Conservation (phyloP, 2,113 vertebrate genomes). For the Martes martes region DNA sequence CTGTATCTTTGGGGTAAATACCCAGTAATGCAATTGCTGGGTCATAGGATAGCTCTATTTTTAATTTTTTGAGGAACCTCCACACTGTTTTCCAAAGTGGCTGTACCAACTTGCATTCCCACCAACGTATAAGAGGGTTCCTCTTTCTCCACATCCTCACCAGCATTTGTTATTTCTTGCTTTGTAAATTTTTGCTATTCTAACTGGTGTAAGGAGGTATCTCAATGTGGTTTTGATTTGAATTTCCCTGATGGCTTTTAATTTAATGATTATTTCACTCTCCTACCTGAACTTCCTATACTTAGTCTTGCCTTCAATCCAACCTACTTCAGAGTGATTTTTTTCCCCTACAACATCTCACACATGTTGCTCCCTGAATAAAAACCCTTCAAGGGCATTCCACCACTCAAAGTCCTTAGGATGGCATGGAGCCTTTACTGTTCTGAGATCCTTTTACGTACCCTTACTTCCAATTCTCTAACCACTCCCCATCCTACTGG, state of each 20-base stretch:
- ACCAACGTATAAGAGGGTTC: no score
- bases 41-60: no score
- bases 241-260: background rate
- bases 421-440: background rate
- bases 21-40: no score
- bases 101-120: no score
- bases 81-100: no score
- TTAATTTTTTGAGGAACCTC: no score
- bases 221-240: no score
- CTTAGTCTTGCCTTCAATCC: background rate
- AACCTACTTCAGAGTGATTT: background rate
- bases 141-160: no score
- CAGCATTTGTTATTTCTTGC: no score
- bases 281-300: background rate
- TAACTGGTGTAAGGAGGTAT: no score
- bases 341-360: background rate
- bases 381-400: background rate
- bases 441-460: background rate
- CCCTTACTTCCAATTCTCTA: background rate
- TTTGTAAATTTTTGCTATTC: no score
- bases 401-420: background rate
- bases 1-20: no score
- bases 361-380: background rate
- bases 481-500: fast-evolving
- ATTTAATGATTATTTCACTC: background rate